These are phyloP conservation scores for Upupa epops DNA, from an alignment of 2,113 vertebrate genomes.

Conservation along the genomic window DNA sequence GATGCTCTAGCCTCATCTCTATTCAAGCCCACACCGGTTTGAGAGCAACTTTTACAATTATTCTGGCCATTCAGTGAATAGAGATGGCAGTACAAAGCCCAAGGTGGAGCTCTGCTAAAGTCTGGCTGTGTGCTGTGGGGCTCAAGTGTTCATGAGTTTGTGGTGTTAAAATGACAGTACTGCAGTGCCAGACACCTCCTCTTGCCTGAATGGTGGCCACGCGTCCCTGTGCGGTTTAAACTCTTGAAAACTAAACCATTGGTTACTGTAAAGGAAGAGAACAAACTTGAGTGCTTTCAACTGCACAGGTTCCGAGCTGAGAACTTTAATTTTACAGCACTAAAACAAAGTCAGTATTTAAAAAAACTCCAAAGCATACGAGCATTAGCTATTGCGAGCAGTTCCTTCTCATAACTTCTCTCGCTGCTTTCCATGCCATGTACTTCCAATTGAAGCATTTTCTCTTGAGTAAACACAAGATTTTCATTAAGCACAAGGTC, in stretches of 20 bases:
- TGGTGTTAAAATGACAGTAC: neutral
- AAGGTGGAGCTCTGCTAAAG: neutral
- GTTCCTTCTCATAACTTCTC: neutral
- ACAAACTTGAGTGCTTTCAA: neutral
- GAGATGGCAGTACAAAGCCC: neutral
- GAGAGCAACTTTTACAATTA: neutral
- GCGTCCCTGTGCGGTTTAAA: neutral
- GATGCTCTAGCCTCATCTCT: constrained; percentile 3
- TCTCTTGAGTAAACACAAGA: neutral
- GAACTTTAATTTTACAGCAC: neutral
- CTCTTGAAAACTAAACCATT: neutral
- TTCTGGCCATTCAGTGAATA: neutral
- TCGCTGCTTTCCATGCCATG: neutral
- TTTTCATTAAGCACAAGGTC: neutral
- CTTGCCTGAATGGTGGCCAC: neutral
- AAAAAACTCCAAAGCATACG: neutral
- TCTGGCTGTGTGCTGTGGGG: neutral
- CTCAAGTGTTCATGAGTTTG: neutral
- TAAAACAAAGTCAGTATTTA: neutral
- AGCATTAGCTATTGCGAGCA: neutral
- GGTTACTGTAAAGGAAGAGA: neutral
- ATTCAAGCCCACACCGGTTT: neutral
- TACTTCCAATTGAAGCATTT: neutral
- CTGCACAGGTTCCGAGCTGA: neutral
- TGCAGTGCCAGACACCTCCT: neutral